A percentile compares a stretch with the other conserved stretches of the same genome.
phyloP scores from a whole-genome alignment of 1,140 invertebrate genomes.

The Cydia strobilella region DNA sequence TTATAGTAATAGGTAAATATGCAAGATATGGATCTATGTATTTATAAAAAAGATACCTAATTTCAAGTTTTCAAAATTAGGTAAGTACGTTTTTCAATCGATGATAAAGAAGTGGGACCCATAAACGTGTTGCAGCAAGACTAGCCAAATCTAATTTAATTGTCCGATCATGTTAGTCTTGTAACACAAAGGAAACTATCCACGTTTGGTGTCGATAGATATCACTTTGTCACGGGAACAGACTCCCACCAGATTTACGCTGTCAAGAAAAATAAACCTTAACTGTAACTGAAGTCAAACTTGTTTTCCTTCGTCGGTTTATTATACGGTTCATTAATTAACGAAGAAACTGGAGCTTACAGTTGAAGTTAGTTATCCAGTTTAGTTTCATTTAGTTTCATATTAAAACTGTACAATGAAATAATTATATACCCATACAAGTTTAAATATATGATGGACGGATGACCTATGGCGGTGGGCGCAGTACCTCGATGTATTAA shows the following conservation, averaged over 20 bases:
- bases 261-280: neutral
- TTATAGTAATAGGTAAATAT: too few species aligned
- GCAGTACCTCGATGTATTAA: too few species aligned
- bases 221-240: neutral
- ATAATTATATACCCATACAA: too few species aligned
- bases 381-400: too few species aligned
- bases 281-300: neutral
- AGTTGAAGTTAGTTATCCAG: neutral
- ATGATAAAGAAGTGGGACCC: too few species aligned
- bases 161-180: neutral
- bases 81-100: too few species aligned
- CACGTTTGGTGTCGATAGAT: constrained; percentile 3
- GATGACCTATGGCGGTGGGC: too few species aligned
- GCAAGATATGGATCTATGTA: too few species aligned
- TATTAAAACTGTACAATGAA: neutral
- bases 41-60: too few species aligned
- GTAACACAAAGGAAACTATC: neutral
- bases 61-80: too few species aligned
- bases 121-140: too few species aligned
- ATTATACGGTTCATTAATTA: constrained; percentile 3
- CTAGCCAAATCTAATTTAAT: neutral
- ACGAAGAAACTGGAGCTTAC: neutral
- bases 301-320: neutral
- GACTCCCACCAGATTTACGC: neutral
- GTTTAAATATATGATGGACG: too few species aligned